Conservation (phyloP, 2,888 invertebrate species). For the Mimumesa dahlbomi region DNA sequence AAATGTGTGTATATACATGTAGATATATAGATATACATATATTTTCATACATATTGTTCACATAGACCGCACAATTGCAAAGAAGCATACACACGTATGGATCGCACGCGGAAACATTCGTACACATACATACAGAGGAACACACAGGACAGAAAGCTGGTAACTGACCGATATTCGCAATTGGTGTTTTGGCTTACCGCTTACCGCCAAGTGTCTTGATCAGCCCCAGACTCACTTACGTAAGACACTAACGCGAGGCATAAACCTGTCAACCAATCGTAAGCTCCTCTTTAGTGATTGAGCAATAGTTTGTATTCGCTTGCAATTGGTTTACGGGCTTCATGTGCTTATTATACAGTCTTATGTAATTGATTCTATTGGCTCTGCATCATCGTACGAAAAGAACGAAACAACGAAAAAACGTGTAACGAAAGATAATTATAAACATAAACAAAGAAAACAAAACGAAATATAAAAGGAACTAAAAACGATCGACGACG, state of each 20-base stretch:
- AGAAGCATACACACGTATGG: slow-evolving; percentile 25
- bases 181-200: slow-evolving; percentile 59
- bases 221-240: slow-evolving; percentile 58
- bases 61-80: slow-evolving; percentile 12
- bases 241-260: slow-evolving; percentile 64
- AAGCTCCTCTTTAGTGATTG: slow-evolving; percentile 62
- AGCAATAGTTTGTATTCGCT: slow-evolving; percentile 62
- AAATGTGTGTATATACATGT: no score
- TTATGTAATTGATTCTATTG: slow-evolving; percentile 60
- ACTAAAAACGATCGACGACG: slow-evolving; percentile 38
- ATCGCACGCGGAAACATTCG: slow-evolving; percentile 4
- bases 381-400: slow-evolving; percentile 20
- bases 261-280: slow-evolving; percentile 65
- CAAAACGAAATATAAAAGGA: no score
- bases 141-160: slow-evolving; percentile 30
- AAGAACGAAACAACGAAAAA: not conserved
- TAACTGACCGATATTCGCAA: slow-evolving; percentile 54
- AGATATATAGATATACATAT: no score
- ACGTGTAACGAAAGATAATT: no score
- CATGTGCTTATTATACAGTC: slow-evolving; percentile 57
- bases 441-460: no score
- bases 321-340: slow-evolving; percentile 53
- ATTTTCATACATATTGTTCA: no score
- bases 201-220: slow-evolving; percentile 50
- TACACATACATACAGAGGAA: slow-evolving; percentile 15